These are phyloP conservation scores for Penaeus japonicus DNA, from an alignment of 1,140 invertebrate species.

Conservation along the genomic window DNA sequence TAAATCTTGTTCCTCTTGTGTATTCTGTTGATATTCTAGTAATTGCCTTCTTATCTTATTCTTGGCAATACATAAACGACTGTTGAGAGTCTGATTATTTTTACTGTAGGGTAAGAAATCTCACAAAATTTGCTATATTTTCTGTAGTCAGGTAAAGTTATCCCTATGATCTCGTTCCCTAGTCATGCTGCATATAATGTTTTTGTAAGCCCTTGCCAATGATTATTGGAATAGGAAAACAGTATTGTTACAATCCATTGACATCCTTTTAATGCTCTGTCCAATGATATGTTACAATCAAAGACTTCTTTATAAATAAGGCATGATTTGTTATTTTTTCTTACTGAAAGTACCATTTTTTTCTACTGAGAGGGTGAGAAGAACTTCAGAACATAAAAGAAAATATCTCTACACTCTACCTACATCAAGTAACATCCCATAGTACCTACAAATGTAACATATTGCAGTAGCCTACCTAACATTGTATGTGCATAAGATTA, in stretches of 20 bases:
- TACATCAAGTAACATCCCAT: too few species aligned
- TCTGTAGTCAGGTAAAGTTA: conserved; percentile 44
- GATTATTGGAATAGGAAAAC: not conserved
- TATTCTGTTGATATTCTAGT: conserved; percentile 38
- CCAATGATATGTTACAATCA: conserved; percentile 30
- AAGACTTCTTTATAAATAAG: conserved; percentile 20
- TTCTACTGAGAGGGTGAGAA: not conserved
- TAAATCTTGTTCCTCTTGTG: conserved; percentile 28
- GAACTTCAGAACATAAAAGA: too few species aligned
- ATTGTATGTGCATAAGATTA: conserved; percentile 6
- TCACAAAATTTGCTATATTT: conserved; percentile 26
- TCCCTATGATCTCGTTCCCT: conserved; percentile 52
- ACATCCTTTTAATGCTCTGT: conserved; percentile 27
- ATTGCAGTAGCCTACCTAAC: conserved; percentile 7
- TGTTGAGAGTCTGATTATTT: conserved; percentile 31
- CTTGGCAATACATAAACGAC: not conserved
- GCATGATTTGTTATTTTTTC: too few species aligned
- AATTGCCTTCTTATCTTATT: conserved; percentile 3
- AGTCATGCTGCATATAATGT: conserved; percentile 37
- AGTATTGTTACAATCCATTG: conserved; percentile 12
- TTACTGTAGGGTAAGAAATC: conserved; percentile 29
- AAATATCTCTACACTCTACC: too few species aligned
- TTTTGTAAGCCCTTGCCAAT: not conserved
- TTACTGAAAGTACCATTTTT: not conserved
- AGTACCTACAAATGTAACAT: not conserved